Evolutionary conservation across 2,888 invertebrate genomes (phyloP).

Genomic region (Octodonta nipae): DNA sequence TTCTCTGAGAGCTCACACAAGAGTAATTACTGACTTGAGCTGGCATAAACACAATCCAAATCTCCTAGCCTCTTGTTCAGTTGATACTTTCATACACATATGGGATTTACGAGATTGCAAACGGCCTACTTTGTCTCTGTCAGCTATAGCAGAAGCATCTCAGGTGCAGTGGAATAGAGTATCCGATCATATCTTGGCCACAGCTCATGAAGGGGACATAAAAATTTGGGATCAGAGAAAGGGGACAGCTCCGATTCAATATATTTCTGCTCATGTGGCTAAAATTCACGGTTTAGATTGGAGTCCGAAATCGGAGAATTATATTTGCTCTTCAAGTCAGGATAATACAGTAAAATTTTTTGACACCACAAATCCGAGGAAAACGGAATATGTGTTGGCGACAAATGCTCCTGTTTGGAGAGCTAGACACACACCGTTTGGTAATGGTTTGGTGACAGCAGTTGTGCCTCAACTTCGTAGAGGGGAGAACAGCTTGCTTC

Average conservation of each 20-base stretch:
- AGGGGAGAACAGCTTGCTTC: conserved; percentile 68
- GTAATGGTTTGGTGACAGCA: conserved; percentile 80
- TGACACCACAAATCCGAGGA: conserved; percentile 72
- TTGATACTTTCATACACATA: conserved; percentile 83
- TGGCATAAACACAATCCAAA: conserved; percentile 74
- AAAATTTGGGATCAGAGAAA: conserved; percentile 92
- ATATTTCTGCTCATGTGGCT: conserved; percentile 81
- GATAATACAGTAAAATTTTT: conserved; percentile 92
- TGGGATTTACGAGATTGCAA: conserved; percentile 85
- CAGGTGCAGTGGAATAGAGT: conserved; percentile 89
- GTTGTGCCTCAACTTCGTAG: conserved; percentile 82
- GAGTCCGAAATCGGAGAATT: conserved; percentile 75
- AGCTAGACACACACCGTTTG: conserved; percentile 68
- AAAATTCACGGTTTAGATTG: conserved; percentile 90
- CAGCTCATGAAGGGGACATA: conserved; percentile 90
- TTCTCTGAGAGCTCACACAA: conserved; percentile 66
- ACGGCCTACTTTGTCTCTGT: conserved; percentile 69
- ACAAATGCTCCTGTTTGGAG: conserved; percentile 85
- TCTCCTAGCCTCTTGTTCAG: conserved; percentile 76
- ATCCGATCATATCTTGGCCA: conserved; percentile 71
- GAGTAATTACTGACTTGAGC: conserved; percentile 80
- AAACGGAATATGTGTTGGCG: conserved; percentile 71
- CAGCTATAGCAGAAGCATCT: conserved; percentile 83
- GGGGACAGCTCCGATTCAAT: conserved; percentile 73
- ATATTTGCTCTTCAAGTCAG: conserved; percentile 83